Base-by-base conservation (phyloP, 2,797 vertebrate genomes). In the Micropoecilia bifurca region DNA sequence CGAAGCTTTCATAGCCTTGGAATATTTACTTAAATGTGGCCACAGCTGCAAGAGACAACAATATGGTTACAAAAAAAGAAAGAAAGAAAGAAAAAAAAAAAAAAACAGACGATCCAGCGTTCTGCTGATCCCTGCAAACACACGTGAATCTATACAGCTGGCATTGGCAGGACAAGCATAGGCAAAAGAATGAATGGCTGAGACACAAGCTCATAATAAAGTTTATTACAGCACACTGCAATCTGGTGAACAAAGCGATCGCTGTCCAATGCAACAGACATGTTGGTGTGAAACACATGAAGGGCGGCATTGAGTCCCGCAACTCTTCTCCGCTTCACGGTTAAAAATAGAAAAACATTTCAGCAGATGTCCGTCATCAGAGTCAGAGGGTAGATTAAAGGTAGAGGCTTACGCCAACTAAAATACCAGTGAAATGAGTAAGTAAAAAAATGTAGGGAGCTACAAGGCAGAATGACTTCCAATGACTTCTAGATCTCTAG, bases 21-120 rank as follows among this genome's bases (percentile, higher is more conserved):
- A 87, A 79, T 80, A 85, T 73, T 59, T 75, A 75, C 61, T 84
- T 77, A 59, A 84, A 90, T 89, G 76, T 83, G 74, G 84, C 78
- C 74, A 83, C 88, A 89, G 89, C 86, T 92, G 87, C 73, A 83
- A 53, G 80, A 83, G 81, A 82, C 71, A 59, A 83, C 86, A 87
- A 85, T 85, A 87, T 84, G 85, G 80, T 80, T 82, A 59, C 69
- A 45, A 41, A 68, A 2, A 39, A 30, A 13, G 22, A 57, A 57
- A 13, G 6, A 66, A 69, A 69, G 1, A 14, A 18, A 33, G 1
- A 33, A 7, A 61, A 1, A 68, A 28, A 12, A 12, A 28, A 77
- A 72, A 88, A 78, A 82, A 0, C 63, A 82, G 79, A 76, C 80
- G 80, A 81, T 80, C 76, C 13, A 14, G 13, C 82, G 72, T 72